Evolutionary conservation across 2,113 vertebrate species (phyloP).

Genomic region (Clarias macrocephalus): DNA sequence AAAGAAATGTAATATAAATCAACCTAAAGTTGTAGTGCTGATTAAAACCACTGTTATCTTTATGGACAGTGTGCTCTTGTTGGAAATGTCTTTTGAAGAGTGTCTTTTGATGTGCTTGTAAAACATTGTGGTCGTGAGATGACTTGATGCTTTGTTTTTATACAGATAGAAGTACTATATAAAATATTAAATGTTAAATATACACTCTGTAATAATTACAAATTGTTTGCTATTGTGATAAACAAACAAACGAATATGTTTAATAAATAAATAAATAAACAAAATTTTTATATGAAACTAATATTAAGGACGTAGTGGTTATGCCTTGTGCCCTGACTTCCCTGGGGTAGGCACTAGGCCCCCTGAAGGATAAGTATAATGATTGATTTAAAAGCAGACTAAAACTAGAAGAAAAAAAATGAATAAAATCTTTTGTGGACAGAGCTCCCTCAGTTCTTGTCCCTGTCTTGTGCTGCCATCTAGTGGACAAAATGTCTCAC

Average conservation of each 20-base stretch:
- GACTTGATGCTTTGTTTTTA: not conserved
- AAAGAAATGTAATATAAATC: not conserved
- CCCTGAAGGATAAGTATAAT: too few relatives aligned
- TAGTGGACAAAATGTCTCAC: conserved; percentile 53
- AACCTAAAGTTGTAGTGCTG: not conserved
- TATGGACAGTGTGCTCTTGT: not conserved
- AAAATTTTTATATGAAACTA: not conserved
- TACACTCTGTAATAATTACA: not conserved
- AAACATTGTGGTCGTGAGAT: not conserved
- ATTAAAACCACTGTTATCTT: not conserved
- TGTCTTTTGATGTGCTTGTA: not conserved
- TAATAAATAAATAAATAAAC: not conserved
- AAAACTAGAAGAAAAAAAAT: too few relatives aligned
- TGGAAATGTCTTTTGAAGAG: not conserved
- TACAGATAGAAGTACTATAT: not conserved
- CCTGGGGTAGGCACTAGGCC: too few relatives aligned
- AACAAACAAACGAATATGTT: not conserved
- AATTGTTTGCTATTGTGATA: not conserved
- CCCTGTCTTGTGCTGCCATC: conserved; percentile 59
- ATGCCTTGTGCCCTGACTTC: too few relatives aligned
- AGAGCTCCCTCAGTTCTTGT: not conserved
- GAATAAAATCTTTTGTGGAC: too few relatives aligned
- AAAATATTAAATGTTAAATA: not conserved
- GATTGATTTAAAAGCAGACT: too few relatives aligned
- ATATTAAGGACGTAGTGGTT: not conserved